These are phyloP conservation scores for Coracias cyanogaster DNA, from an alignment of 2,797 vertebrate species.

Conservation along the genomic window DNA sequence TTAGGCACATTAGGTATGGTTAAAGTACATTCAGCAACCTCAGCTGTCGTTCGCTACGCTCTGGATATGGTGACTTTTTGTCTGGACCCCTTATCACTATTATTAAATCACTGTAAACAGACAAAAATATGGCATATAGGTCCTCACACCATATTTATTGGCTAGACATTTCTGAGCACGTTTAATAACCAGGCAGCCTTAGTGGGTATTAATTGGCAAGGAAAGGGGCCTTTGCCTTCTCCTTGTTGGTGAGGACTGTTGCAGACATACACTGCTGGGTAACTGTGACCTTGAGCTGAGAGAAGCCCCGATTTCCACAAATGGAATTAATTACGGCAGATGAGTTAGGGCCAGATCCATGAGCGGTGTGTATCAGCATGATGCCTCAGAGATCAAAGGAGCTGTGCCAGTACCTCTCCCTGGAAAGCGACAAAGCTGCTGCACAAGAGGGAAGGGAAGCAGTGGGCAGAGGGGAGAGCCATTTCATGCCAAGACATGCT, in stretches of 20 bases:
- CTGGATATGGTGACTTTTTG: neutral
- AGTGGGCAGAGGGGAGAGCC: neutral
- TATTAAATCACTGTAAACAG: neutral
- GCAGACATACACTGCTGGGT: slow-evolving; percentile 1
- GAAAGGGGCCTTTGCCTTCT: neutral
- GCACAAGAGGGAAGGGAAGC: neutral
- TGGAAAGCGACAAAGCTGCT: slow-evolving; percentile 56
- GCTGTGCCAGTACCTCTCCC: slow-evolving; percentile 57
- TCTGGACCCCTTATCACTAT: neutral
- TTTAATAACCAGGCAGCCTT: neutral
- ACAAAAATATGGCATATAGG: accelerated
- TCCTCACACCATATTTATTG: neutral
- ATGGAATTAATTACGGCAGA: slow-evolving; percentile 38
- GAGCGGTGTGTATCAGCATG: neutral
- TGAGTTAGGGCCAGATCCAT: slow-evolving; percentile 1
- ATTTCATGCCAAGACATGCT: slow-evolving; percentile 42
- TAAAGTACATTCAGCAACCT: neutral
- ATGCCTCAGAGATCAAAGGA: slow-evolving; percentile 27
- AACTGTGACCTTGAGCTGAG: slow-evolving; percentile 37
- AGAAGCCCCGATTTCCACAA: slow-evolving; percentile 22
- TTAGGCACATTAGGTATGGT: neutral
- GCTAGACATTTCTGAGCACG: neutral
- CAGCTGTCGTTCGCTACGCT: neutral
- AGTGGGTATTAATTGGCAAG: neutral
- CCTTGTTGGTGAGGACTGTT: neutral